A percentile compares a stretch with the other conserved stretches of the same genome.
Evolutionary conservation across 1,140 invertebrate genomes (phyloP).

Genomic region (Cepaea nemoralis): DNA sequence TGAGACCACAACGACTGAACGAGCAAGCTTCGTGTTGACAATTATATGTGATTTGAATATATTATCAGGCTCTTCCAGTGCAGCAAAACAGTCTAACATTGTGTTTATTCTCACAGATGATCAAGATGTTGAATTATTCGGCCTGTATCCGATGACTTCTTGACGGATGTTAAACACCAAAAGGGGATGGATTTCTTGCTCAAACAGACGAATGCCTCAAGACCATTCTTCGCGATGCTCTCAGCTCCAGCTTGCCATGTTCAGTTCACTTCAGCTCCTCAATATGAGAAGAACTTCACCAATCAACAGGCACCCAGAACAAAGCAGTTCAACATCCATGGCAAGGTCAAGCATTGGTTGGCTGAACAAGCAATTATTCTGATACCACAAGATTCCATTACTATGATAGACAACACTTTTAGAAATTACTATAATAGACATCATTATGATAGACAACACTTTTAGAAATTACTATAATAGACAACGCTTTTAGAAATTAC

Average conservation of each 20-base stretch:
- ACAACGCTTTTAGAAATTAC: too few species aligned
- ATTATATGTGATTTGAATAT: too few species aligned
- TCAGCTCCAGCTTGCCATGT: conserved; percentile 87
- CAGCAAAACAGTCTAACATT: conserved; percentile 18
- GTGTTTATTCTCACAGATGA: conserved; percentile 37
- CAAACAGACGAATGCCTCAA: conserved; percentile 41
- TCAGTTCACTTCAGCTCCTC: conserved; percentile 84
- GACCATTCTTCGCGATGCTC: conserved; percentile 86
- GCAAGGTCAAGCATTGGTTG: conserved; percentile 65
- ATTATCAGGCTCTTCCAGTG: neutral
- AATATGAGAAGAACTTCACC: conserved; percentile 78
- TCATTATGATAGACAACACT: too few species aligned
- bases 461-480: too few species aligned
- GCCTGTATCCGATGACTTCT: too few species aligned
- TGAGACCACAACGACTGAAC: too few species aligned
- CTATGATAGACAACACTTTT: conserved; percentile 57
- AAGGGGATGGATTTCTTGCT: conserved; percentile 76
- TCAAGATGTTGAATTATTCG: neutral
- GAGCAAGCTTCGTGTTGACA: too few species aligned
- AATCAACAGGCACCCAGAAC: conserved; percentile 78
- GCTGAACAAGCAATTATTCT: conserved; percentile 60
- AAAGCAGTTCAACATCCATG: conserved; percentile 52
- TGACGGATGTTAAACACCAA: too few species aligned
- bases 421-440: too few species aligned
- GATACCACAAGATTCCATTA: conserved; percentile 58